Conservation (phyloP, 2,113 vertebrate genomes). For the Phyllopteryx taeniolatus region DNA sequence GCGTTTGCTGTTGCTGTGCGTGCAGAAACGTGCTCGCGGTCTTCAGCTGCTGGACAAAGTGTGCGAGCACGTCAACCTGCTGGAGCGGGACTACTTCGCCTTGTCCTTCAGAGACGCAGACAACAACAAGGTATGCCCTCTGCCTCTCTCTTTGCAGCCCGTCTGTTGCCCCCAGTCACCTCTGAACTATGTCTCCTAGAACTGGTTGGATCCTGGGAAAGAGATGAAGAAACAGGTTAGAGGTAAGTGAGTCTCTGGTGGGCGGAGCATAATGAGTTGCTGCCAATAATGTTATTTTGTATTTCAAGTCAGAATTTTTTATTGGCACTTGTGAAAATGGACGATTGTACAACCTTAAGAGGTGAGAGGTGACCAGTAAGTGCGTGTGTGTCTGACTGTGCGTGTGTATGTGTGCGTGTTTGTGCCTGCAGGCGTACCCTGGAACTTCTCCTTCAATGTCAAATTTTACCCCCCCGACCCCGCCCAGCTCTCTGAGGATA, state of each 20-base stretch:
- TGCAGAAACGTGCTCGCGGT: slow-evolving; percentile 58
- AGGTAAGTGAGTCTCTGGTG: slow-evolving; percentile 77
- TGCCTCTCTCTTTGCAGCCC: not conserved
- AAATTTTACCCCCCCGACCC: slow-evolving; percentile 98
- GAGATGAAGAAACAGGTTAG: slow-evolving; percentile 97
- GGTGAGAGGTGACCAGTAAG: not conserved
- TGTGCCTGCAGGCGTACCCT: slow-evolving; percentile 82
- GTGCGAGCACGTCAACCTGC: slow-evolving; percentile 64
- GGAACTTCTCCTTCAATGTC: slow-evolving; percentile 94
- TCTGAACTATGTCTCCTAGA: slow-evolving; percentile 68
- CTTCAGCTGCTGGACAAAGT: slow-evolving; percentile 54
- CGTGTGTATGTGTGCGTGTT: not conserved
- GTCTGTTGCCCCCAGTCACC: not conserved
- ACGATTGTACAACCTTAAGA: no score
- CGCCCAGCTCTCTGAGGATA: slow-evolving; percentile 92
- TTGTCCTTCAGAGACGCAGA: slow-evolving; percentile 58
- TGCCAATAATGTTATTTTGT: not conserved
- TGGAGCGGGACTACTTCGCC: slow-evolving; percentile 64
- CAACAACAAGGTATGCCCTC: slow-evolving; percentile 49
- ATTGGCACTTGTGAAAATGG: no score
- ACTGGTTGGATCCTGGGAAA: slow-evolving; percentile 95
- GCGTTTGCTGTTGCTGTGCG: not conserved
- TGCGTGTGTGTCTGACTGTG: not conserved
- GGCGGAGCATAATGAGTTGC: not conserved
- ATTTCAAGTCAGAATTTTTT: no score